Base-by-base conservation (phyloP, 2,888 invertebrate genomes). In the Drosophila acutilabella region DNA sequence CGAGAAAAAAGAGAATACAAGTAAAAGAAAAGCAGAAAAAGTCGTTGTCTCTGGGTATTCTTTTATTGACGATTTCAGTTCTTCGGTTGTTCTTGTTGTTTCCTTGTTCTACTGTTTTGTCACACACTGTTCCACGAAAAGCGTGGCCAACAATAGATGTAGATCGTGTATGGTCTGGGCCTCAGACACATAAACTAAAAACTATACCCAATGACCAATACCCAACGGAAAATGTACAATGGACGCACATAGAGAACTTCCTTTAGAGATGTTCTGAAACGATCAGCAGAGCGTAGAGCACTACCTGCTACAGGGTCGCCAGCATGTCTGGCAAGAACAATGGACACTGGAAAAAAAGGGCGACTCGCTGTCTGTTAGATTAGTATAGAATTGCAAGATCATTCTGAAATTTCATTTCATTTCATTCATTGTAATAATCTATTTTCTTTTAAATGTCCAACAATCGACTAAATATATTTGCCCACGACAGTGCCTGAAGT, bases 321-420 rank as follows among this genome's bases (percentile, higher is more conserved):
- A 87, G 87, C 71, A 77, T 87, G 87, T 87, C 87, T 87, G 85
- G 76, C 83, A 71, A 75, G 88, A 88, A 79, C 88, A 78, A 72
- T 58, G 66, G 64, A 30, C 23, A 52, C 40, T 66, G 47, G 33
- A 51, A 48, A 45, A 41, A 53, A 45, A 74, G 79, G 79, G 71
- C 77, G 65, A 79, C 77, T 76, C 72, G 76, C 69, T 70, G 75
- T 72, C 68, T 73, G 70, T 60, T 83, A 84, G 83, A 87, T 84
- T 84, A 84, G 85, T 84, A 88, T 70, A 88, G 83, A 88, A 86
- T 88, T 84, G 85, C 82, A 78, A 30, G 85, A 88, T 83, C 85
- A 85, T 88, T 84, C 83, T 88, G 83, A 88, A 86, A 85, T 85
- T 85, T 88, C 81, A 85, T 85, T 80, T 78, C 86, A 86, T 62